These are phyloP conservation scores for Bryconaethiops microstoma DNA, from an alignment of 2,797 vertebrate species.

Conservation along the genomic window DNA sequence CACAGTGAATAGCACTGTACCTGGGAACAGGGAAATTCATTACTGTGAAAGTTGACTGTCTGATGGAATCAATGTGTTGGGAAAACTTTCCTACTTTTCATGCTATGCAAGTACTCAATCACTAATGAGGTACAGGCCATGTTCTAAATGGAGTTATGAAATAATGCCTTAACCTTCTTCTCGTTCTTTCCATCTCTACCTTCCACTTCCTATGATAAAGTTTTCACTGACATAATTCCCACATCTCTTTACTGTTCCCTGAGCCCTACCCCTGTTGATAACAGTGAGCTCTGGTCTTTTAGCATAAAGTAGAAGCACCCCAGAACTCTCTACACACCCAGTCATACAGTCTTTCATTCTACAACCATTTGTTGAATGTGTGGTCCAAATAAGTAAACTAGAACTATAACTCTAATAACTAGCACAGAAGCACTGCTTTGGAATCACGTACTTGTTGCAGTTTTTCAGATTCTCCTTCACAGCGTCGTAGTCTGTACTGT, in stretches of 20 bases:
- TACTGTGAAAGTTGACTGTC: neutral
- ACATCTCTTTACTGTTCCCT: too few species aligned
- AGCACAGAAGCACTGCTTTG: neutral
- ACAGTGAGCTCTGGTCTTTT: neutral
- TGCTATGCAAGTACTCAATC: neutral
- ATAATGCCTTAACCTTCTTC: too few species aligned
- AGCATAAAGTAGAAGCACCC: neutral
- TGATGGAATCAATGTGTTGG: neutral
- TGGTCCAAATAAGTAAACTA: too few species aligned
- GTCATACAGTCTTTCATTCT: too few species aligned
- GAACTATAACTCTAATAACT: too few species aligned
- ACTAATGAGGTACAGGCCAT: neutral
- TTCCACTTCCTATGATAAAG: too few species aligned
- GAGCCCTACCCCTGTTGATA: neutral
- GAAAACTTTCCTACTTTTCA: neutral
- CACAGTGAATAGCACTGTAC: constrained; percentile 89
- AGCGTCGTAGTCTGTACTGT: constrained; percentile 92
- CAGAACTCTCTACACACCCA: too few species aligned
- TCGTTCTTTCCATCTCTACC: too few species aligned
- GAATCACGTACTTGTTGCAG: constrained; percentile 85
- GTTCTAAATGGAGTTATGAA: too few species aligned
- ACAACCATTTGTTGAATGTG: too few species aligned
- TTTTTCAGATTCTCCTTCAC: constrained; percentile 89
- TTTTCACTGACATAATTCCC: too few species aligned
- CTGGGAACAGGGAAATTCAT: constrained; percentile 64